Conservation (phyloP, 1,140 invertebrate species). For the Habropoda laboriosa region DNA sequence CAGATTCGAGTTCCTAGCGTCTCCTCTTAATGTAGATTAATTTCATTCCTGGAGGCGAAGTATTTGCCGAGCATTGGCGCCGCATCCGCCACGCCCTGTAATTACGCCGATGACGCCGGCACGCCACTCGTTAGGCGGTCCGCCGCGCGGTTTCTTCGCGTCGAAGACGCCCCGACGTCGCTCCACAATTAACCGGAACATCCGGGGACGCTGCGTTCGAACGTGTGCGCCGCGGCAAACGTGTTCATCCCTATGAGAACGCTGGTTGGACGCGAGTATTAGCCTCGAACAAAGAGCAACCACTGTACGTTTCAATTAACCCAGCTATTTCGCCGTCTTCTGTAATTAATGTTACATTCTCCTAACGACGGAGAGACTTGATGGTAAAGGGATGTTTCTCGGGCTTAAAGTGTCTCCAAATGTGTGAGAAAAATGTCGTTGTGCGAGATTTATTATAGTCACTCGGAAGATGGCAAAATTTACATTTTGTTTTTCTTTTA, state of each 20-base stretch:
- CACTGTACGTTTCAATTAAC: no score
- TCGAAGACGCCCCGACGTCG: conserved; percentile 14
- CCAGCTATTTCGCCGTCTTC: no score
- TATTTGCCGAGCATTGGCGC: conserved; percentile 48
- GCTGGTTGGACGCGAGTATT: neutral
- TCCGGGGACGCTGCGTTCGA: neutral
- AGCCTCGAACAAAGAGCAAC: no score
- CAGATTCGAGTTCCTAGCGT: conserved; percentile 14
- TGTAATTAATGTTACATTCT: no score
- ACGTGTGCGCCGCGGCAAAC: neutral
- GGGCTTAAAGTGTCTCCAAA: no score
- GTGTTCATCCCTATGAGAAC: neutral
- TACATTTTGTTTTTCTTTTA: no score
- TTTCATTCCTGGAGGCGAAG: conserved; percentile 41
- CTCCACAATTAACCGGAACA: conserved; percentile 40
- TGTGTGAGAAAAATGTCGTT: no score
- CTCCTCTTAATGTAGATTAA: conserved; percentile 44
- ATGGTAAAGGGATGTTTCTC: no score
- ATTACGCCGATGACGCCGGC: conserved; percentile 35
- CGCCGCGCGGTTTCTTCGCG: neutral
- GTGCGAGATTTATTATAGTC: no score
- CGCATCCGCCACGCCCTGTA: conserved; percentile 46
- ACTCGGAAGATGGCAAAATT: no score
- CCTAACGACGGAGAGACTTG: no score
- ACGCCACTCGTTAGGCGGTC: conserved; percentile 26